phyloP scores from a whole-genome alignment of 2,888 invertebrate species.

The Ptilodon capucinus region DNA sequence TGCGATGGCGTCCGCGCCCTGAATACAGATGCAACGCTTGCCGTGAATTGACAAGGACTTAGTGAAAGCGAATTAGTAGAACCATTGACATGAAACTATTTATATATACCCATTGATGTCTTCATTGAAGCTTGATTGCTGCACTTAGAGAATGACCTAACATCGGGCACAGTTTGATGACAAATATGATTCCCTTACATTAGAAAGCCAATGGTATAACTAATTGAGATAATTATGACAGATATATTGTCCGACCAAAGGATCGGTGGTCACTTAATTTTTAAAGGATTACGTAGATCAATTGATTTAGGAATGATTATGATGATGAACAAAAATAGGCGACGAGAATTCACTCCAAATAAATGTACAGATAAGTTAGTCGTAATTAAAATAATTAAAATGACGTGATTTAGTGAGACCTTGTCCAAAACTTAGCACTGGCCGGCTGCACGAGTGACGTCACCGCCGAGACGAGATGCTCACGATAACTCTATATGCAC shows the following conservation, averaged over 20 bases:
- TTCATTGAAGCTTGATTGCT: too few species aligned
- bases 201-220: too few species aligned
- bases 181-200: too few species aligned
- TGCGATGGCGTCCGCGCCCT: not conserved
- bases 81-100: not conserved
- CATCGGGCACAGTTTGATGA: too few species aligned
- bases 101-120: too few species aligned
- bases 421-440: not conserved
- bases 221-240: too few species aligned
- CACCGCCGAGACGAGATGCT: not conserved
- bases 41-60: not conserved
- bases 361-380: not conserved
- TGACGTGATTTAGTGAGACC: not conserved
- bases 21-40: not conserved
- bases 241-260: too few species aligned
- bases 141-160: too few species aligned
- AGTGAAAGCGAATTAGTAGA: not conserved
- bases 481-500: not conserved
- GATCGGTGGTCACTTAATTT: too few species aligned
- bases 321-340: too few species aligned
- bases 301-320: too few species aligned
- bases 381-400: not conserved
- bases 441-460: not conserved
- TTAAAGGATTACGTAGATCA: too few species aligned
- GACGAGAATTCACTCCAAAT: not conserved